These are phyloP conservation scores for Schrankia costaestrigalis DNA, from an alignment of 2,888 invertebrate species.

Conservation along the genomic window DNA sequence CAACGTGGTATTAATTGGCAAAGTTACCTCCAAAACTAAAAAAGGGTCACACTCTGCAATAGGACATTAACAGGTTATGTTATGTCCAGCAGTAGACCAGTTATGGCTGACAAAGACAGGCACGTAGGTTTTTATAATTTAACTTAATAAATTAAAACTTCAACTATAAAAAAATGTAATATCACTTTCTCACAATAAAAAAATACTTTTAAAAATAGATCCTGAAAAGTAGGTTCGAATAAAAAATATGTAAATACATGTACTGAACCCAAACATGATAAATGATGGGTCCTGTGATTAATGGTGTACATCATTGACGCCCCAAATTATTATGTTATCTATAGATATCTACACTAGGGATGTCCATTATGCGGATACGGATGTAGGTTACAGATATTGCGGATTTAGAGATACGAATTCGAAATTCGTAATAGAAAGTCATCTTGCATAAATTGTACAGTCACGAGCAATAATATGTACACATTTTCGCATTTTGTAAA, in stretches of 20 bases:
- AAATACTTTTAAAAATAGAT: conserved; percentile 8
- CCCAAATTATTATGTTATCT: conserved; percentile 12
- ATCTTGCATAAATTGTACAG: too few relatives aligned
- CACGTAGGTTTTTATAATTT: neutral
- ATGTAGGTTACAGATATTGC: conserved; percentile 1
- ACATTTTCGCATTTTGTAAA: too few relatives aligned
- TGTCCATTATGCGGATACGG: conserved; percentile 2
- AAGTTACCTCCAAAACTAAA: too few relatives aligned
- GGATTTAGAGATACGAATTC: conserved; percentile 1
- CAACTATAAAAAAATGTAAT: conserved; percentile 21
- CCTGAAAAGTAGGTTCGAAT: conserved; percentile 21
- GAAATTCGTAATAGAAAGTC: too few relatives aligned
- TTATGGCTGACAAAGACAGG: neutral
- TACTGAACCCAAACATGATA: conserved; percentile 43
- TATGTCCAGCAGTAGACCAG: too few relatives aligned
- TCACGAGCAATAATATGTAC: too few relatives aligned
- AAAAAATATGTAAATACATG: conserved; percentile 48
- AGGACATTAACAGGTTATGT: too few relatives aligned
- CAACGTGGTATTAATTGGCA: too few relatives aligned
- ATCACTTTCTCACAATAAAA: conserved; percentile 41
- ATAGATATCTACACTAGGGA: conserved; percentile 1
- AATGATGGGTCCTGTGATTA: conserved; percentile 32
- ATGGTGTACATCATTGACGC: conserved; percentile 21
- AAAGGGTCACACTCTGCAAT: too few relatives aligned
- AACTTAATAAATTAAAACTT: neutral